Percentiles rank a stretch among this genome's conserved stretches.
Evolutionary conservation across 2,113 vertebrate genomes (phyloP).

Genomic region (Gallinago jamesoni): DNA sequence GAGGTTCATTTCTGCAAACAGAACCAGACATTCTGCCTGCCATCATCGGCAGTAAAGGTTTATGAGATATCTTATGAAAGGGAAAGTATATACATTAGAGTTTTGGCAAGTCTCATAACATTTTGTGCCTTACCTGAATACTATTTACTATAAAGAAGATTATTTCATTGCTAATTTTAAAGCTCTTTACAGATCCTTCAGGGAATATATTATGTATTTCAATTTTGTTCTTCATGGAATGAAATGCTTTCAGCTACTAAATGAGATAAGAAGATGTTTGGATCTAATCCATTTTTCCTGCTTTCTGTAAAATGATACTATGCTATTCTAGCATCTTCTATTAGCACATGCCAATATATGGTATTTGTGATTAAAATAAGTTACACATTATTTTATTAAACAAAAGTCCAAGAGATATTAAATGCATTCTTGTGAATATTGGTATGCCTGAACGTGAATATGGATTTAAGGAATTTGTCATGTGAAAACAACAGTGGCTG

Average conservation of each 20-base stretch:
- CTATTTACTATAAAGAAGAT: neutral
- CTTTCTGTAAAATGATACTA: neutral
- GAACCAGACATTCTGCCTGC: neutral
- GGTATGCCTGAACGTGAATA: neutral
- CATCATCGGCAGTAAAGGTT: fast-evolving
- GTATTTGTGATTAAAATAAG: neutral
- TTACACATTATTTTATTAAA: neutral
- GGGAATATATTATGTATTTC: neutral
- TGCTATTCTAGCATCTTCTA: neutral
- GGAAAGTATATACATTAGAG: neutral
- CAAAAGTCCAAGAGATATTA: neutral
- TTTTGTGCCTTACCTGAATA: neutral
- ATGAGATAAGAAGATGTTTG: neutral
- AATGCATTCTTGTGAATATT: neutral
- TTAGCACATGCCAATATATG: neutral
- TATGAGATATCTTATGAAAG: neutral
- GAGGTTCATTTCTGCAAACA: neutral
- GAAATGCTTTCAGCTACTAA: neutral
- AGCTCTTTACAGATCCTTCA: neutral
- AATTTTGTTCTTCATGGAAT: neutral
- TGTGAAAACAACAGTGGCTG: neutral
- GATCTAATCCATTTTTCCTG: neutral
- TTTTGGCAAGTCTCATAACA: neutral
- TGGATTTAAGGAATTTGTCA: neutral
- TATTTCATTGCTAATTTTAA: neutral